phyloP scores from a whole-genome alignment of 1,140 invertebrate genomes.

The Caenorhabditis tropicalis region DNA sequence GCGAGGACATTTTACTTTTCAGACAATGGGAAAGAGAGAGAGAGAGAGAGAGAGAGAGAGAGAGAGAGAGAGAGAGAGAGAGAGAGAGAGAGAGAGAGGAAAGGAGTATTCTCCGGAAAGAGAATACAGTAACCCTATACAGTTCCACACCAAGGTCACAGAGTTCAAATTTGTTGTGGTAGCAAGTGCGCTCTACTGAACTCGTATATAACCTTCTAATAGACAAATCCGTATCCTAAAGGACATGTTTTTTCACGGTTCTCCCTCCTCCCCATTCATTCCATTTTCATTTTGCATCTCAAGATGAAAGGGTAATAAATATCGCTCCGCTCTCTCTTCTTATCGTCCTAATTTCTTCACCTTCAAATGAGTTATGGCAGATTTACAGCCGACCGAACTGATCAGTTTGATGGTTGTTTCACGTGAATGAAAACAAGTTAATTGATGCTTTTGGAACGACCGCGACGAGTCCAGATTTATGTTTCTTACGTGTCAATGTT shows the following conservation, averaged over 20 bases:
- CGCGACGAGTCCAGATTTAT: too few relatives aligned
- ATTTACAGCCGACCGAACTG: background rate
- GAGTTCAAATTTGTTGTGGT: too few relatives aligned
- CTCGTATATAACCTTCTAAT: too few relatives aligned
- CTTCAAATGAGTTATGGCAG: slow-evolving; percentile 24
- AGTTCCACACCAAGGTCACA: too few relatives aligned
- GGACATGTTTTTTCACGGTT: too few relatives aligned
- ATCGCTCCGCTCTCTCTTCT: background rate
- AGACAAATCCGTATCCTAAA: too few relatives aligned
- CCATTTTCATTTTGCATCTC: background rate
- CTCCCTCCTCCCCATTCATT: too few relatives aligned
- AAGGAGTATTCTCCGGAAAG: background rate
- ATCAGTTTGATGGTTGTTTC: background rate
- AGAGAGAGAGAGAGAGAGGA: background rate
- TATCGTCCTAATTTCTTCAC: slow-evolving; percentile 17
- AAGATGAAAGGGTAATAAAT: slow-evolving; percentile 11
- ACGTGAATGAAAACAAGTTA: background rate
- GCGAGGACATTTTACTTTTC: slow-evolving; percentile 3
- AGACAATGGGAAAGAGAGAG: background rate
- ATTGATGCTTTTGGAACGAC: background rate
- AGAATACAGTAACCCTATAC: too few relatives aligned
- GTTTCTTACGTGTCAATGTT: too few relatives aligned
- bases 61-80: background rate
- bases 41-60: background rate
- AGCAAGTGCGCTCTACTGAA: too few relatives aligned